Evolutionary conservation across 1,140 invertebrate genomes (phyloP).

Genomic region (Drosophila sproati): DNA sequence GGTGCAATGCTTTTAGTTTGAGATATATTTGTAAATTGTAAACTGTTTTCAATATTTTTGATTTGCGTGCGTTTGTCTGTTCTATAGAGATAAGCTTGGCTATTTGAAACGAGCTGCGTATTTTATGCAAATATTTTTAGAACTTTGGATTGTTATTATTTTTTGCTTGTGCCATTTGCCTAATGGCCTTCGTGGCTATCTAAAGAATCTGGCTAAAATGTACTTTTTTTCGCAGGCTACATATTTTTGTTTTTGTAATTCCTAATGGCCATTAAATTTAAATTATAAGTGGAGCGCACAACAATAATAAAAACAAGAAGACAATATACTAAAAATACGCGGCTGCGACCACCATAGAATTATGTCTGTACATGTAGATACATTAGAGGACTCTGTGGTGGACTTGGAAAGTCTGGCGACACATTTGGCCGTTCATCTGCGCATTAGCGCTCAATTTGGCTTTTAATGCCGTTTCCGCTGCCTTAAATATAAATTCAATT

Average conservation of each 20-base stretch:
- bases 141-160: conserved; percentile 38
- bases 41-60: conserved; percentile 26
- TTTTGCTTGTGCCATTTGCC: conserved; percentile 33
- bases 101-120: conserved; percentile 60
- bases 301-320: conserved; percentile 36
- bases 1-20: conserved; percentile 22
- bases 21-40: conserved; percentile 28
- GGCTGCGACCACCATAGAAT: conserved; percentile 5
- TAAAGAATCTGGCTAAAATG: conserved; percentile 24
- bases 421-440: conserved; percentile 57
- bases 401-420: conserved; percentile 26
- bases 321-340: conserved; percentile 50
- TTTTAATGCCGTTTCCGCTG: conserved; percentile 79
- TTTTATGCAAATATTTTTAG: conserved; percentile 73
- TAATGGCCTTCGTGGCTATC: conserved; percentile 35
- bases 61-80: conserved; percentile 37
- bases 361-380: conserved; percentile 1
- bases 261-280: conserved; percentile 80
- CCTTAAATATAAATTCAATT: conserved; percentile 81
- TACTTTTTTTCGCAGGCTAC: conserved; percentile 20
- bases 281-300: conserved; percentile 61
- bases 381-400: conserved; percentile 27
- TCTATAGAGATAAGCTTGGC: conserved; percentile 46
- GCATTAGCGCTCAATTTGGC: conserved; percentile 80
- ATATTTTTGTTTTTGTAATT: conserved; percentile 75